Base-by-base conservation (phyloP, 2,797 vertebrate species). In the Denticeps clupeoides region DNA sequence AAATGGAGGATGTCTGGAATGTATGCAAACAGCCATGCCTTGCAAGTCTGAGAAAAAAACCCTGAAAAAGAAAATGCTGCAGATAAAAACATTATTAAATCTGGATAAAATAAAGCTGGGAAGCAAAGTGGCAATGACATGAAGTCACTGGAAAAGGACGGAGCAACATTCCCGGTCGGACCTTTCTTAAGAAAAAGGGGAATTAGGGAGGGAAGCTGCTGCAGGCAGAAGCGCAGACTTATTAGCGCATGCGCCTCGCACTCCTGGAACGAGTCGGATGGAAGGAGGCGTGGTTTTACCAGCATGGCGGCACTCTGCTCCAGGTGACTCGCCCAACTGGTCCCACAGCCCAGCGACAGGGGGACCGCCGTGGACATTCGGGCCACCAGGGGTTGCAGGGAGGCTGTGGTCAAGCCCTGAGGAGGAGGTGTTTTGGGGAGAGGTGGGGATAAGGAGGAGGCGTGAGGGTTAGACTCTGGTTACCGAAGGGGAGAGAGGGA, bases 321-420 rank as follows among this genome's bases (percentile, higher is more conserved):
- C 82, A 90, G 84, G 71, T 83, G 85, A 69, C 85, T 78, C 57
- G 87, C 86, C 82, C 83, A 87, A 72, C 84, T 82, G 70, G 83
- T 83, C 75, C 83, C 81, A 71, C 84, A 87, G 82, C 86, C 82
- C 77, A 89, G 77, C 63, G 87, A 85, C 85, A 88, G 83, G 71
- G 78, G 86, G 49, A 87, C 74, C 67, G 86, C 74, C 69, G 86
- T 86, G 26, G 83, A 79, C 81, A 88, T 82, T 78, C 86, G 89
- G 64, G 87, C 85, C 83, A 88, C 78, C 71, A 86, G 86, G 82
- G 87, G 82, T 78, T 87, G 87, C 72, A 90, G 84, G 81, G 87
- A 87, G 85, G 89, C 82, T 75, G 89, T 82, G 83, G 89, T 89
- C 89, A 90, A 89, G 84, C 82, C 89, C 89, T 92, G 47, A 28